Conservation (phyloP, 1,140 invertebrate species). For the Scaptodrosophila lebanonensis region DNA sequence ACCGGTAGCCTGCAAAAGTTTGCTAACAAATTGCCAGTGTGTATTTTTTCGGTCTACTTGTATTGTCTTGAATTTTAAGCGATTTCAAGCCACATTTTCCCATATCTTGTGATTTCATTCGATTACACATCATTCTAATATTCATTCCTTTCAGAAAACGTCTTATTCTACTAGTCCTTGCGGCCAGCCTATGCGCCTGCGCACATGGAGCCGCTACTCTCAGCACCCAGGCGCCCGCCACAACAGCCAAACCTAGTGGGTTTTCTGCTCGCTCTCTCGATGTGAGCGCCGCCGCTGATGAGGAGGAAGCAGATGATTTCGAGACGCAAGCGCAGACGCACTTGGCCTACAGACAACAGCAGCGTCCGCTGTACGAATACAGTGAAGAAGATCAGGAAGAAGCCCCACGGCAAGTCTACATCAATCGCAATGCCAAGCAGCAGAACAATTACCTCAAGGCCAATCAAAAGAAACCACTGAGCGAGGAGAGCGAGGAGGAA, state of each 20-base stretch:
- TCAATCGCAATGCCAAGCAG: constrained; percentile 64
- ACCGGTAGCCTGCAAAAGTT: constrained; percentile 40
- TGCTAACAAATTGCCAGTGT: constrained; percentile 54
- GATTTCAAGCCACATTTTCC: constrained; percentile 64
- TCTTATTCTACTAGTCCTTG: constrained; percentile 43
- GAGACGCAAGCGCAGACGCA: constrained; percentile 72
- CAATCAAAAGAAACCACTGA: constrained; percentile 55
- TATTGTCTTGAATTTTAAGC: constrained; percentile 17
- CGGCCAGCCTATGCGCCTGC: constrained; percentile 37
- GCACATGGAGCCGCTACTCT: constrained; percentile 43
- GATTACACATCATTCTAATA: constrained; percentile 48
- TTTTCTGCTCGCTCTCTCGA: constrained; percentile 66
- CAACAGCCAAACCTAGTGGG: constrained; percentile 64
- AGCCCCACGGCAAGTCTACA: constrained; percentile 65
- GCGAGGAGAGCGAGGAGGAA: constrained; percentile 67
- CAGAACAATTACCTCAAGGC: constrained; percentile 58
- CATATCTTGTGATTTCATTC: constrained; percentile 60
- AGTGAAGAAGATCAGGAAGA: constrained; percentile 75
- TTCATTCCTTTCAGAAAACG: constrained; percentile 23
- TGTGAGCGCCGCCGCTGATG: constrained; percentile 32
- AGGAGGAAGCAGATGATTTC: constrained; percentile 67
- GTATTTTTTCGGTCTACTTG: constrained; percentile 71
- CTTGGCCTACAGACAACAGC: constrained; percentile 64
- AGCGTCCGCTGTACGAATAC: constrained; percentile 64
- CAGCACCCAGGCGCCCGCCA: constrained; percentile 53